A percentile compares a stretch with the other conserved stretches of the same genome.
These are phyloP conservation scores for Troglohyphantes excavatus DNA, from an alignment of 2,888 invertebrate genomes.

Conservation along the genomic window DNA sequence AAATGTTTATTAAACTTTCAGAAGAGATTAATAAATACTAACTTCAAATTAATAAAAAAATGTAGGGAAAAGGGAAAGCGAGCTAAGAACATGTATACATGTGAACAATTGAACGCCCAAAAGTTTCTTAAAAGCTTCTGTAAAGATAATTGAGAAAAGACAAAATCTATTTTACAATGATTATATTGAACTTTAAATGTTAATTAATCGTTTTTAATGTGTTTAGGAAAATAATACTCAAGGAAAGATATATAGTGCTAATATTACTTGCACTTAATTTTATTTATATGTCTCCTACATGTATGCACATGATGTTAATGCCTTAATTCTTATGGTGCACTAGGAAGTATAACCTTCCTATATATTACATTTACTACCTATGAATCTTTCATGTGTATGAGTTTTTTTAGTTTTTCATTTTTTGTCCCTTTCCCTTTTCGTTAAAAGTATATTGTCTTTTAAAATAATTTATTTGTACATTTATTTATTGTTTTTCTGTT, in stretches of 20 bases:
- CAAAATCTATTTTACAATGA: not conserved
- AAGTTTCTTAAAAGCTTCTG: constrained; percentile 36
- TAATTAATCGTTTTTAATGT: not conserved
- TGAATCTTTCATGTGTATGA: constrained; percentile 47
- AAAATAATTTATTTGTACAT: too few species aligned
- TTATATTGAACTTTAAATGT: not conserved
- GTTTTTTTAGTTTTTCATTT: not conserved
- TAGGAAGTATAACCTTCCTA: constrained; percentile 29
- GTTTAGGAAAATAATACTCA: not conserved
- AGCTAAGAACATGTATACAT: not conserved
- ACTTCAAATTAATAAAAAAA: not conserved
- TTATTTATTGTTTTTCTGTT: too few species aligned
- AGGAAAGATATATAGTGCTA: not conserved
- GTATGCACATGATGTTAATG: constrained; percentile 15
- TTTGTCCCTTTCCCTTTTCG: not conserved
- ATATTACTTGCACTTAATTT: not conserved
- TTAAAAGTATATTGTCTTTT: too few species aligned
- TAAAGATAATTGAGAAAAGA: not conserved
- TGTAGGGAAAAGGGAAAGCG: not conserved
- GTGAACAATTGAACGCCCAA: constrained; percentile 11
- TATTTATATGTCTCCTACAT: not conserved
- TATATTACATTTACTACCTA: constrained; percentile 46
- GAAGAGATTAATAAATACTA: not conserved
- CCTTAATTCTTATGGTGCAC: constrained; percentile 56
- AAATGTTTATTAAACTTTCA: too few species aligned